These are phyloP conservation scores for Syrista parreyssii DNA, from an alignment of 2,888 invertebrate species.

Conservation along the genomic window DNA sequence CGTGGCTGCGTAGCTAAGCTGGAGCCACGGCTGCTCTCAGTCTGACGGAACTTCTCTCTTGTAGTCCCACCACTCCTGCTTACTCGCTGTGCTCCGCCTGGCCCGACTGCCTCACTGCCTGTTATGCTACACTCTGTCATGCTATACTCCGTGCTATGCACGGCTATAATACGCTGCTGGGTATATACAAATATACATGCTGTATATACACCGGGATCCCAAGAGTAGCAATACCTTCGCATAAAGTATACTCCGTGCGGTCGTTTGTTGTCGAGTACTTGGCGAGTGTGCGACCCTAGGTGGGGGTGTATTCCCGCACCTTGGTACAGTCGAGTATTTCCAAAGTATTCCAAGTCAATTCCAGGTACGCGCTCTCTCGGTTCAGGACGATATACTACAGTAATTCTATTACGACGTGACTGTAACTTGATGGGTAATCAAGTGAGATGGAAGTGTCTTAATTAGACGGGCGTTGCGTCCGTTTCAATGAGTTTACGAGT, in stretches of 20 bases:
- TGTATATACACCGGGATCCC: background rate
- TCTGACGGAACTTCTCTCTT: conserved; percentile 8
- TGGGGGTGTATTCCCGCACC: background rate
- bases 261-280: conserved; percentile 4
- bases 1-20: conserved; percentile 26
- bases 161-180: background rate
- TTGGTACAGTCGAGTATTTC: background rate
- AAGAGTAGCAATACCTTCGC: background rate
- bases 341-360: background rate
- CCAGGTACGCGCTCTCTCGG: background rate
- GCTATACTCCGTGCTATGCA: background rate
- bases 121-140: background rate
- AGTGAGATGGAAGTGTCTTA: too few relatives aligned
- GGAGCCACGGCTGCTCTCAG: conserved; percentile 33
- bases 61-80: background rate
- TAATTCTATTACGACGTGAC: background rate
- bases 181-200: background rate
- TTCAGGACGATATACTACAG: background rate
- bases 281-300: background rate
- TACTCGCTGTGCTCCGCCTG: conserved; percentile 6
- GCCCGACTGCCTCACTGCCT: background rate
- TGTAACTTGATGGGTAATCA: background rate
- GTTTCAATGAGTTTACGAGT: background rate
- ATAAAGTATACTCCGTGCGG: background rate
- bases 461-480: background rate